A percentile compares a stretch with the other conserved stretches of the same genome.
These are phyloP conservation scores for Apogon hyalosoma DNA, from an alignment of 2,797 vertebrate genomes.

Conservation along the genomic window DNA sequence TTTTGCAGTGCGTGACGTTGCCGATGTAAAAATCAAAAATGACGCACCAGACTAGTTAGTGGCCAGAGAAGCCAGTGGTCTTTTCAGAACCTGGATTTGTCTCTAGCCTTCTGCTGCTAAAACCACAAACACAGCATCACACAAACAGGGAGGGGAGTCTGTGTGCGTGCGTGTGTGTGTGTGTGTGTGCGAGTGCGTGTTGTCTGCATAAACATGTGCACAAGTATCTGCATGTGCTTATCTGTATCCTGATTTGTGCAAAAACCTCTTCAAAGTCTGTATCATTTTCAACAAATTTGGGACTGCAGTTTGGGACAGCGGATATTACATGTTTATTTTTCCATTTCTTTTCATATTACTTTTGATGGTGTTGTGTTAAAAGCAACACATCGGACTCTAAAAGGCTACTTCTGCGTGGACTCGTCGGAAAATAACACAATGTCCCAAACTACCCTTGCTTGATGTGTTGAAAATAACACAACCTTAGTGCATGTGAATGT, in stretches of 20 bases:
- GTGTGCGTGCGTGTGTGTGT: conserved; percentile 79
- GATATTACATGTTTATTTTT: background rate
- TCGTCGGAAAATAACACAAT: background rate
- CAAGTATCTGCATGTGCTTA: conserved; percentile 17
- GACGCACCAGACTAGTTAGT: conserved; percentile 40
- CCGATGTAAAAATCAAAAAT: conserved; percentile 40
- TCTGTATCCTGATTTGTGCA: conserved; percentile 18
- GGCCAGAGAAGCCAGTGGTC: conserved; percentile 74
- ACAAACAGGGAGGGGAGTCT: conserved; percentile 78
- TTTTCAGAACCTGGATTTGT: conserved; percentile 88
- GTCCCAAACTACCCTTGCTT: conserved; percentile 63
- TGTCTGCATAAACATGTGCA: conserved; percentile 18
- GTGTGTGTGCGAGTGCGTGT: conserved; percentile 71
- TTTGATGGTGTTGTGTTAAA: conserved; percentile 14
- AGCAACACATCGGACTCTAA: conserved; percentile 26
- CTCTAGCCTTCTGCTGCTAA: conserved; percentile 85
- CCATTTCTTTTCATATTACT: background rate
- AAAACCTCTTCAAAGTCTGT: conserved; percentile 33
- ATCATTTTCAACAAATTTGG: conserved; percentile 64
- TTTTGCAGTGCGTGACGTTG: conserved; percentile 36
- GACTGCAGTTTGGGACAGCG: conserved; percentile 63
- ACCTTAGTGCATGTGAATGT: conserved; percentile 7
- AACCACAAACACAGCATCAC: conserved; percentile 82
- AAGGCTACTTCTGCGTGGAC: background rate
- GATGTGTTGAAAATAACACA: conserved; percentile 67